These are phyloP conservation scores for Sycophaga agraensis DNA, from an alignment of 1,140 invertebrate species.

Conservation along the genomic window DNA sequence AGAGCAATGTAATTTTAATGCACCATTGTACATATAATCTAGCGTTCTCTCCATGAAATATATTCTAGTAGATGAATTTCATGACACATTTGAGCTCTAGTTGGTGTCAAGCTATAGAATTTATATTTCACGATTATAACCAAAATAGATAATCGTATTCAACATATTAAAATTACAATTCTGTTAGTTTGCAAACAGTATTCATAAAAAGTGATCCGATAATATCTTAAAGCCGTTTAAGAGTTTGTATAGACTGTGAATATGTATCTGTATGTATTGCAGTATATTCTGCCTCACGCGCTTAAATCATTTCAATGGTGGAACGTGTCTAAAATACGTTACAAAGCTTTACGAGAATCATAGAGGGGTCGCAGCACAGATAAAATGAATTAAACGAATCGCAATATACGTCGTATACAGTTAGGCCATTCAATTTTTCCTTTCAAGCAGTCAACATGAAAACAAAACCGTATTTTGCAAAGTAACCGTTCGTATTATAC, in stretches of 20 bases:
- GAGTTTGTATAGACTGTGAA: background rate
- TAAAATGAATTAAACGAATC: slow-evolving; percentile 9
- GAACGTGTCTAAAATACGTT: slow-evolving; percentile 1
- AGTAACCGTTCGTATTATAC: background rate
- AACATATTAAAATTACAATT: too few relatives aligned
- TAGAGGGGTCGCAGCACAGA: background rate
- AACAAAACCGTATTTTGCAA: background rate
- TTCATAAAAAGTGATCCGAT: too few relatives aligned
- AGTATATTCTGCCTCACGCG: slow-evolving; percentile 11
- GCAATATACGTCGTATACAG: background rate
- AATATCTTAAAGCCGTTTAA: slow-evolving; percentile 6
- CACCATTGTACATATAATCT: background rate
- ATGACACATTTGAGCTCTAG: too few relatives aligned
- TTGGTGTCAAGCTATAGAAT: too few relatives aligned
- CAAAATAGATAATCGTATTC: too few relatives aligned
- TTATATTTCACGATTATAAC: too few relatives aligned
- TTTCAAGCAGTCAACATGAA: background rate
- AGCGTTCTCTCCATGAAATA: background rate
- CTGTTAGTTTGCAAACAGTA: too few relatives aligned
- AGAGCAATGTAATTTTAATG: background rate
- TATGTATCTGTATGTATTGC: slow-evolving; percentile 1
- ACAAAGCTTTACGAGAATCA: slow-evolving; percentile 8
- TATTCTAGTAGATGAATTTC: slow-evolving; percentile 11
- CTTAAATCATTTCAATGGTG: slow-evolving; percentile 10
- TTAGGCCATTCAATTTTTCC: slow-evolving; percentile 12